Base-by-base conservation (phyloP, 2,888 invertebrate genomes). In the Homarus gammarus region DNA sequence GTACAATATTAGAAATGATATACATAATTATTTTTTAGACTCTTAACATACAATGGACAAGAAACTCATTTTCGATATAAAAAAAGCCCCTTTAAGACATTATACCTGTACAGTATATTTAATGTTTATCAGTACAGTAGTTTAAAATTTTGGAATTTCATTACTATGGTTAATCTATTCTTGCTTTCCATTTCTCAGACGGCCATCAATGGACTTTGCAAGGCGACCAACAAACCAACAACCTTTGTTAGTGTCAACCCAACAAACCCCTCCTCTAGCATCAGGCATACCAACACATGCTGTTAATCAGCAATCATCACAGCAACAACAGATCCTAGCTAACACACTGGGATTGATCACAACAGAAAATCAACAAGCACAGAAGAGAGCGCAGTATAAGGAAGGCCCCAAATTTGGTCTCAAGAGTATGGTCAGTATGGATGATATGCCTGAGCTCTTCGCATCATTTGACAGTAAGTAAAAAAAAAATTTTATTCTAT, bases 391-490 rank as follows among this genome's bases (percentile, higher is more conserved):
- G 1, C 90, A 92, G 83, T 81, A 85, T 72, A 92, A 87, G 49
- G 92, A 92, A 68, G 92, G 92, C 27, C 96, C 97, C 61, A 96
- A 96, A 93, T 95, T 98, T 92, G 97, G 98, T 94, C 98, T 98
- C 94, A 96, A 97, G 93, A 97, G 97, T 93, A 97, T 98, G 97
- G 98, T 98, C 92, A 97, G 97, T 36, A 97, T 98, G 92, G 98
- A 98, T 93, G 99, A 99, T 94, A 98, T 97, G 96, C 98, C 98
- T 5, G 98, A 98, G 94, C 95, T 99, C 92, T 98, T 99, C 95
- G 97, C 97, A 92, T 97, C 98, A 81, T 97, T 99, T 94, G 98
- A 98, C 94, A 97, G 98, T 98, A 94, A 96, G 97, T 96, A 12
- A 36, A 2, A 44, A 27, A 18, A 44, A 27, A n/a, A 49, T n/a